A percentile compares a stretch with the other conserved stretches of the same genome.
phyloP scores from a whole-genome alignment of 2,888 invertebrate species.

The Pandemis heparana region DNA sequence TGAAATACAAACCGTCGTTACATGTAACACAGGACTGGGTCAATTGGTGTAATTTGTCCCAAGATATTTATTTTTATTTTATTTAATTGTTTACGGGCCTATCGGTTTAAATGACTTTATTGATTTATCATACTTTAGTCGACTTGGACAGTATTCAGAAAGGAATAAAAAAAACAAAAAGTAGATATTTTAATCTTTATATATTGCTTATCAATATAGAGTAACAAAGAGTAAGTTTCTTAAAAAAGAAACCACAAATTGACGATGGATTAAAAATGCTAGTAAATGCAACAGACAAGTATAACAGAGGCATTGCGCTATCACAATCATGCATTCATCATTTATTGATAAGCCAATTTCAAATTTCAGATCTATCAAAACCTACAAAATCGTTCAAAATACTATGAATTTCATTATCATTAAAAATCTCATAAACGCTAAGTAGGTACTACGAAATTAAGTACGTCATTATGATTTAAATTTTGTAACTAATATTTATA shows the following conservation, averaged over 20 bases:
- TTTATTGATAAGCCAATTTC: conserved; percentile 76
- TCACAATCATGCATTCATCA: conserved; percentile 69
- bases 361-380: conserved; percentile 72
- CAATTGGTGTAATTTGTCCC: too few relatives aligned
- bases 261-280: conserved; percentile 80
- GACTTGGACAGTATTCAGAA: not conserved
- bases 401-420: conserved; percentile 70
- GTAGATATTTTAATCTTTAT: conserved; percentile 75
- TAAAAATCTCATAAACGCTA: conserved; percentile 82
- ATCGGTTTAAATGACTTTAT: too few relatives aligned
- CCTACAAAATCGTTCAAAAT: conserved; percentile 77
- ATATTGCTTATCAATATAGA: conserved; percentile 85
- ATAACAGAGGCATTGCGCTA: conserved; percentile 79
- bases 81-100: too few relatives aligned
- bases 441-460: conserved; percentile 80
- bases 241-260: conserved; percentile 74
- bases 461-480: conserved; percentile 69
- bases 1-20: too few relatives aligned
- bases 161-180: conserved; percentile 51
- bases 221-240: conserved; percentile 80
- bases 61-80: too few relatives aligned
- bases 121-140: too few relatives aligned
- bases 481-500: conserved; percentile 75
- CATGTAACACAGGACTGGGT: too few relatives aligned
- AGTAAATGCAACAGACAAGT: conserved; percentile 83